Percentiles rank a stretch among this genome's conserved stretches.
These are phyloP conservation scores for Saccopteryx bilineata DNA, from an alignment of 2,113 vertebrate genomes.

Conservation along the genomic window DNA sequence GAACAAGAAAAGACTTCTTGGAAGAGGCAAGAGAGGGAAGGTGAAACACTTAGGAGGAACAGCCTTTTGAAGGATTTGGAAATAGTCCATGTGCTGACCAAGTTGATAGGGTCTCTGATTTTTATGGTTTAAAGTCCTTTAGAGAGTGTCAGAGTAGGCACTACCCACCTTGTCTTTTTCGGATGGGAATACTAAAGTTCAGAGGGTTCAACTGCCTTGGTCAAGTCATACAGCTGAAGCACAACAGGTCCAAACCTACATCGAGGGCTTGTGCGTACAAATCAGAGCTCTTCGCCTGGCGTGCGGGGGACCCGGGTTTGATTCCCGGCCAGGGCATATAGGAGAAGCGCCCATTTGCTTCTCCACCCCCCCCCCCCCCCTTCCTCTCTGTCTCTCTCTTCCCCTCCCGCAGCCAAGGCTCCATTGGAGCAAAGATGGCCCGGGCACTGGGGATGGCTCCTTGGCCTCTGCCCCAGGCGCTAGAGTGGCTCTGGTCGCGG, in stretches of 20 bases:
- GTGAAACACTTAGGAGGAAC: not conserved
- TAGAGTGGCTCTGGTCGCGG: too few relatives aligned
- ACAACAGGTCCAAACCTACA: not conserved
- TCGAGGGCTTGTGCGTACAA: not conserved
- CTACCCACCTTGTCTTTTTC: not conserved
- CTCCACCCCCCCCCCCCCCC: too few relatives aligned
- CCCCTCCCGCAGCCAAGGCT: too few relatives aligned
- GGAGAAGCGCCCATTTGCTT: too few relatives aligned
- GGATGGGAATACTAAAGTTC: not conserved
- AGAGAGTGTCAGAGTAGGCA: not conserved
- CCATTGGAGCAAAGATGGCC: too few relatives aligned
- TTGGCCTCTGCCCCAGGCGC: too few relatives aligned
- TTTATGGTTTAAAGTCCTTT: not conserved
- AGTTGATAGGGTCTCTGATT: not conserved
- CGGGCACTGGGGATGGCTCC: too few relatives aligned
- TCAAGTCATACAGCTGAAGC: not conserved
- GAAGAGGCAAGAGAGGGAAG: not conserved
- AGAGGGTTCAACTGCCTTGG: not conserved
- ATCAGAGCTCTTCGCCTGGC: not conserved
- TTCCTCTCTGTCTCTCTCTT: too few relatives aligned
- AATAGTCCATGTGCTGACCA: not conserved
- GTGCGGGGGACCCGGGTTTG: too few relatives aligned
- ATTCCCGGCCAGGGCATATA: too few relatives aligned
- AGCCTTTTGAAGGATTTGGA: constrained; percentile 7
- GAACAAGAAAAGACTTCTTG: not conserved